phyloP scores from a whole-genome alignment of 2,888 invertebrate genomes.

The Drosophila leonis region DNA sequence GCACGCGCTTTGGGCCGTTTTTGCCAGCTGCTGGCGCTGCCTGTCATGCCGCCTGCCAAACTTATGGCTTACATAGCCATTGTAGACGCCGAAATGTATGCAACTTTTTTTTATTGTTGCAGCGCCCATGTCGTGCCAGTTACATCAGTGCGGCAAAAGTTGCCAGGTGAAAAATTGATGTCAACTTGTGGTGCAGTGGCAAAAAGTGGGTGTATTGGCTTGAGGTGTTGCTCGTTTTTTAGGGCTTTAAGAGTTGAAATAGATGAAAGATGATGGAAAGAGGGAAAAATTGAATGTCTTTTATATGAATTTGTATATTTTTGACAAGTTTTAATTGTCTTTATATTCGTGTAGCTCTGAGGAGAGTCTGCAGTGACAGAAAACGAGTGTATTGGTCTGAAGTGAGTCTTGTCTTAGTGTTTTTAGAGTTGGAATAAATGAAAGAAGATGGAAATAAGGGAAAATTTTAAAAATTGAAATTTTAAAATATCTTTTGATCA shows the following conservation, averaged over 20 bases:
- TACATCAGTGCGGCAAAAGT: conserved; percentile 42
- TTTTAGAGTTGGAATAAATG: no score
- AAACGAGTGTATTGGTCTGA: no score
- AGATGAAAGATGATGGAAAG: neutral
- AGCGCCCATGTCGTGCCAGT: conserved; percentile 23
- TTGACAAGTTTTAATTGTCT: no score
- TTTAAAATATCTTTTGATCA: no score
- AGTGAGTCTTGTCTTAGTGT: no score
- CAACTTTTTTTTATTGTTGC: conserved; percentile 26
- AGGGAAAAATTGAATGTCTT: no score
- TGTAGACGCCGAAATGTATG: conserved; percentile 43
- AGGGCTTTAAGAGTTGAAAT: neutral
- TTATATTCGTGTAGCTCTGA: no score
- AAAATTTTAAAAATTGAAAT: no score
- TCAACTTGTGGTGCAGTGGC: neutral
- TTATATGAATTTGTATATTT: neutral
- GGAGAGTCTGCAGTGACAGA: neutral
- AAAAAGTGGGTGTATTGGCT: neutral
- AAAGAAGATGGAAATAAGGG: no score
- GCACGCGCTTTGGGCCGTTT: conserved; percentile 35
- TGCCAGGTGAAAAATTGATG: conserved; percentile 32
- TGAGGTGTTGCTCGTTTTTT: neutral
- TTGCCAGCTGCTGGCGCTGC: conserved; percentile 29
- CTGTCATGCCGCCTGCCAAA: conserved; percentile 36
- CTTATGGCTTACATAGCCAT: conserved; percentile 49